Percentiles rank a stretch among this genome's conserved stretches.
These are phyloP conservation scores for Caenorhabditis becei DNA, from an alignment of 2,888 invertebrate genomes.

Conservation along the genomic window DNA sequence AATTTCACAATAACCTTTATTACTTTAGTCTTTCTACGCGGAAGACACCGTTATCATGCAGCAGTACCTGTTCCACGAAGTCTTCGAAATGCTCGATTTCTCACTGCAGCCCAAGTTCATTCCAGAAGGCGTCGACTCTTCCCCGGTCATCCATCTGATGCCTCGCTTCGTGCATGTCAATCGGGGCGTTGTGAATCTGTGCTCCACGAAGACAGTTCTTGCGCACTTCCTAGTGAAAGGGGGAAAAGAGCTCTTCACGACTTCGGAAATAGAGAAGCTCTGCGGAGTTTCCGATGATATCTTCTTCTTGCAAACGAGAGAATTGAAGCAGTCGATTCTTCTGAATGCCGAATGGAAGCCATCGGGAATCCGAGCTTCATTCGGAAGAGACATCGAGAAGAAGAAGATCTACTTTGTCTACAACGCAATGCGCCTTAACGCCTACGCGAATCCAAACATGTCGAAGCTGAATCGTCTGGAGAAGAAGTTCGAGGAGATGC, in stretches of 20 bases:
- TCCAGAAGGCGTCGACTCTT: conserved; percentile 85
- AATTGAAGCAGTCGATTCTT: conserved; percentile 43
- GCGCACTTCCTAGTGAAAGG: conserved; percentile 28
- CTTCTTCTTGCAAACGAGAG: not conserved
- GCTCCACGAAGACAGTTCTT: conserved; percentile 46
- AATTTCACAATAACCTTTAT: not conserved
- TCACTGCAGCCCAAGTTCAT: conserved; percentile 85
- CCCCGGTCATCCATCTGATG: conserved; percentile 95
- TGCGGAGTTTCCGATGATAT: conserved; percentile 1
- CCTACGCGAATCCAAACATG: conserved; percentile 10
- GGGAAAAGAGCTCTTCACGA: not conserved
- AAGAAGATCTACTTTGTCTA: conserved; percentile 42
- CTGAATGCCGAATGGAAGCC: conserved; percentile 86
- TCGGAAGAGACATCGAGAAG: conserved; percentile 87
- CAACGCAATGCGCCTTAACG: conserved; percentile 15
- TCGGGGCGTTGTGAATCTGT: not conserved
- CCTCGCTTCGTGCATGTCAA: conserved; percentile 87
- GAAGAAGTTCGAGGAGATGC: conserved; percentile 36
- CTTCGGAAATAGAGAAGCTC: not conserved
- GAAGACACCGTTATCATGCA: conserved; percentile 92
- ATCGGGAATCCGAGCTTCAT: conserved; percentile 93
- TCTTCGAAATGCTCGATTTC: conserved; percentile 92
- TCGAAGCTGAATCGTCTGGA: conserved; percentile 34
- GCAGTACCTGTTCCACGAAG: conserved; percentile 91
- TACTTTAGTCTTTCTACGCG: conserved; percentile 90